phyloP scores from a whole-genome alignment of 2,888 invertebrate species.

The Cheilosia variabilis region DNA sequence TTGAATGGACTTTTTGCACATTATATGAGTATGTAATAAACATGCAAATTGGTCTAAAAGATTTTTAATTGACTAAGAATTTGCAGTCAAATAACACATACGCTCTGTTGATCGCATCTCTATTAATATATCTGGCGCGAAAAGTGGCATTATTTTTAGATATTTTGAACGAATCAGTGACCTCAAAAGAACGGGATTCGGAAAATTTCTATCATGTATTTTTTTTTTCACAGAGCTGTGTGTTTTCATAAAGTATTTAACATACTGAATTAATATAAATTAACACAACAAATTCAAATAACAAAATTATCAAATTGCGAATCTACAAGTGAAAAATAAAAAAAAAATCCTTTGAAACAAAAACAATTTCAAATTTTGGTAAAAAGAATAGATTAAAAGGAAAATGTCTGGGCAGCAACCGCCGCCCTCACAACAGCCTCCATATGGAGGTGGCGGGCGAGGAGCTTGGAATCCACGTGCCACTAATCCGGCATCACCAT shows the following conservation, averaged over 20 bases:
- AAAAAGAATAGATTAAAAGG: slow-evolving; percentile 46
- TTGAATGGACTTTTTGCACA: not conserved
- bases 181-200: slow-evolving; percentile 12
- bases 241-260: not conserved
- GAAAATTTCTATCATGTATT: not conserved
- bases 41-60: slow-evolving; percentile 27
- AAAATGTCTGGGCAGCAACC: slow-evolving; percentile 83
- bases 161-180: slow-evolving; percentile 16
- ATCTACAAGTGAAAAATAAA: slow-evolving; percentile 5
- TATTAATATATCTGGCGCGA: slow-evolving; percentile 50
- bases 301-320: slow-evolving; percentile 10
- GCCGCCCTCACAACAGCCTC: slow-evolving; percentile 78
- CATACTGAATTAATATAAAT: not conserved
- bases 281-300: slow-evolving; percentile 3
- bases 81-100: slow-evolving; percentile 25
- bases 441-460: slow-evolving; percentile 80
- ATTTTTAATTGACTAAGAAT: slow-evolving; percentile 24
- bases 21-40: slow-evolving; percentile 3
- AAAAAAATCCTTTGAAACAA: not conserved
- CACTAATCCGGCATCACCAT: slow-evolving; percentile 81
- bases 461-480: slow-evolving; percentile 82
- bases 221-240: slow-evolving; percentile 27
- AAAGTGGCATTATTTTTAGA: slow-evolving; percentile 47
- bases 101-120: slow-evolving; percentile 37
- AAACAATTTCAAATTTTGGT: slow-evolving; percentile 6